Base-by-base conservation (phyloP, 1,140 invertebrate species). In the Sminthurinus signatus region DNA sequence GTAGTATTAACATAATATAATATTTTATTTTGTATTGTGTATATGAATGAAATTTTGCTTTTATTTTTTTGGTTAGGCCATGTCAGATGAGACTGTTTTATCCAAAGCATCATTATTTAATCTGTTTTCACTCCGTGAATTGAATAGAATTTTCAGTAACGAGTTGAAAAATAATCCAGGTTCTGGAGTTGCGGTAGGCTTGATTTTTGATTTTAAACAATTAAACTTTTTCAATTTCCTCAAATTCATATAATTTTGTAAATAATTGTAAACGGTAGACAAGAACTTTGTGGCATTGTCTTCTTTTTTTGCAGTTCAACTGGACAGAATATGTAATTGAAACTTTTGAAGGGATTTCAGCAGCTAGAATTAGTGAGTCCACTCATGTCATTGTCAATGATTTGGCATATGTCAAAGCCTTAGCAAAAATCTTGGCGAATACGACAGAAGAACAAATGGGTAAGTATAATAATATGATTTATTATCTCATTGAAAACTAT, bases 311-410 rank as follows among this genome's bases (percentile, higher is more conserved):
- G 3, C 50, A 69, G 64, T 72, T 72, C 51, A 67, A 72, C 36
- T 72, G 70, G 70, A 67, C 56, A 4, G 70, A 72, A 28, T 72
- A 72, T 48, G 48, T 67, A 12, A 36, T 48, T 8, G 60, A 60
- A 17, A 23, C 69, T 14, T 69, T 67, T 54, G 62, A 69, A 8
- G 70, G 70, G 14, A 29, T 65, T 32, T 14, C 48, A 3, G 60
- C 52, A 21, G 57, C 52, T 17, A 21, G 31, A 27, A 48, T 72
- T 5, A 59, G 43, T 19, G 67, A 72, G 2, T 55, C 56, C 25
- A 64, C 51, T 14, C 28, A 51, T 36, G 52, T 72, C 14, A 69
- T 60, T 42, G 64, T 72, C 8, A 69, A 62, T 42, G 70, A 72
- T 54, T 14, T 72, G 2, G 21, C 23, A 0, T 72, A 72, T 44